Evolutionary conservation across 2,113 vertebrate genomes (phyloP).

Genomic region (Rutilus rutilus): DNA sequence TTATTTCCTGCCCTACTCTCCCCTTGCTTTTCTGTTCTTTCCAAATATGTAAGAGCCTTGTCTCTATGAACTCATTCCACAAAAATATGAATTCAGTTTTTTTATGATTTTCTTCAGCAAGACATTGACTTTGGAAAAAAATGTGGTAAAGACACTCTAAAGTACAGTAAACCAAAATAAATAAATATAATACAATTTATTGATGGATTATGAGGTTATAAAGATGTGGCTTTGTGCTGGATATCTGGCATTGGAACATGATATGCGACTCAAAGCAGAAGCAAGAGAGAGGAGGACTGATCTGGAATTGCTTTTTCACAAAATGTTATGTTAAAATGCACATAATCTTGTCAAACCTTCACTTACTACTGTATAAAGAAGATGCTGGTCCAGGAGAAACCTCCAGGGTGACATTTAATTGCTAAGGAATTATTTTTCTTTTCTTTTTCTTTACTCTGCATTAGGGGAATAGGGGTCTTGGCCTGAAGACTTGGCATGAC

Average conservation of each 20-base stretch:
- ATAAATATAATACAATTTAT: neutral
- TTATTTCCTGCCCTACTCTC: neutral
- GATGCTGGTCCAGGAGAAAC: conserved; percentile 33
- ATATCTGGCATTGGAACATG: neutral
- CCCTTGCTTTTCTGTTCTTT: conserved; percentile 2
- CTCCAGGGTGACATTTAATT: conserved; percentile 48
- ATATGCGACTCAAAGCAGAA: neutral
- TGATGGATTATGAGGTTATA: neutral
- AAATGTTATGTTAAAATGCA: neutral
- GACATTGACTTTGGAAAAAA: neutral
- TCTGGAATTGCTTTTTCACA: neutral
- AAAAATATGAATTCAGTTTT: neutral
- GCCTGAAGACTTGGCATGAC: conserved; percentile 37
- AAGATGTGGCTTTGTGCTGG: neutral
- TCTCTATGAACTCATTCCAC: neutral
- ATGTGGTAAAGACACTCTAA: neutral
- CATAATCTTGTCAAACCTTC: neutral
- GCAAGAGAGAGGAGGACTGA: neutral
- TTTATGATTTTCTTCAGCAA: neutral
- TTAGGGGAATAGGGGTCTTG: conserved; percentile 44
- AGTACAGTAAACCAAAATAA: neutral
- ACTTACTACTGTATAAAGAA: conserved; percentile 9
- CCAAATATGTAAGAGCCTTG: neutral
- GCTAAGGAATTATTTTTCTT: conserved; percentile 46
- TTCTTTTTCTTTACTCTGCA: conserved; percentile 5